These are phyloP conservation scores for Lophotriccus pileatus DNA, from an alignment of 2,797 vertebrate species.

Conservation along the genomic window DNA sequence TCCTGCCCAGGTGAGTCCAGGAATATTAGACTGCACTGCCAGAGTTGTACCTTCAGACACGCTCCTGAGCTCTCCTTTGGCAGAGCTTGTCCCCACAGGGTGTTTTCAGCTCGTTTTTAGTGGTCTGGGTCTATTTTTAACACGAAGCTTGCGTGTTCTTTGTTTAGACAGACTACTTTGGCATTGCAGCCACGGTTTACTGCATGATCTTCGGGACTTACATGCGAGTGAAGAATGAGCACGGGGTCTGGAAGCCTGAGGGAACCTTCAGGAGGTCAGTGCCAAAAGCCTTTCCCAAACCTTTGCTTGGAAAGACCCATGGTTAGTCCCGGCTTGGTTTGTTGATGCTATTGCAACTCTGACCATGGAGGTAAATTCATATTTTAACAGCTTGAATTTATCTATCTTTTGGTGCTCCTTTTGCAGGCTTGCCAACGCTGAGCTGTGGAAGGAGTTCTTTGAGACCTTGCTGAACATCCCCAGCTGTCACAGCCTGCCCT, in stretches of 20 bases:
- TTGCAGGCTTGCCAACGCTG: constrained; percentile 83
- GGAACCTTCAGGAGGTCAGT: constrained; percentile 84
- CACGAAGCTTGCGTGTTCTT: not conserved
- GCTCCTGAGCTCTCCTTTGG: not conserved
- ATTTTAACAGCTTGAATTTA: not conserved
- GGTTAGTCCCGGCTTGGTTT: not conserved
- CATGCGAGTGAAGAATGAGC: constrained; percentile 85
- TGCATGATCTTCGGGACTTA: constrained; percentile 93
- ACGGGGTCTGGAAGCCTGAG: constrained; percentile 85
- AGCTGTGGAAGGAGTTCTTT: constrained; percentile 89
- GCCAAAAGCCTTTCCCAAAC: not conserved
- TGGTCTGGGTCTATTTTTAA: not conserved
- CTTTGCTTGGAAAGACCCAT: not conserved
- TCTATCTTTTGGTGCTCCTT: not conserved
- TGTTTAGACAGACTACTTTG: constrained; percentile 90
- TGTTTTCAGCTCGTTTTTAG: not conserved
- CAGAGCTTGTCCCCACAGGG: not conserved
- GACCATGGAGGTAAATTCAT: not conserved
- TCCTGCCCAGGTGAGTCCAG: not conserved
- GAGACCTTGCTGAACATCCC: constrained; percentile 85
- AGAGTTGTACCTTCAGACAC: rapidly evolving
- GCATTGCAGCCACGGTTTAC: constrained; percentile 87
- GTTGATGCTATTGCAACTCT: not conserved
- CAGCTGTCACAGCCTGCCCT: constrained; percentile 74
- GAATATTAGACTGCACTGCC: rapidly evolving